A percentile compares a stretch with the other conserved stretches of the same genome.
phyloP scores from a whole-genome alignment of 1,140 invertebrate genomes.

The Melitaea cinxia region DNA sequence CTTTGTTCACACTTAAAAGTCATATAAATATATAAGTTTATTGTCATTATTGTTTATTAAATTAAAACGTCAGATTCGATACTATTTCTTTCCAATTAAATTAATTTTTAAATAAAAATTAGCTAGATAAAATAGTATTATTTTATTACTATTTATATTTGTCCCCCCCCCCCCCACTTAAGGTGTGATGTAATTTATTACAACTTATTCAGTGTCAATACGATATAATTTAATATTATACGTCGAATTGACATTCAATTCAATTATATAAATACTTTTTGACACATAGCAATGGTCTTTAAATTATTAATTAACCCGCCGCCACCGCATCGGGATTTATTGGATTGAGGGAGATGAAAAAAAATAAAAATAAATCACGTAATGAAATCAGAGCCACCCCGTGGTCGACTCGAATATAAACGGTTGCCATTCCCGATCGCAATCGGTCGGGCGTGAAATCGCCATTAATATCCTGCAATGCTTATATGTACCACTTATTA shows the following conservation, averaged over 20 bases:
- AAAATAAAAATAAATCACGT: slow-evolving; percentile 72
- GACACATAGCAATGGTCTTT: slow-evolving; percentile 46
- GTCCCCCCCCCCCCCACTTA: no score
- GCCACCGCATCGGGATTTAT: slow-evolving; percentile 63
- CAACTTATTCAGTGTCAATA: neutral
- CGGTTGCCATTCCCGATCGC: slow-evolving; percentile 50
- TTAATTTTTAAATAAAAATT: no score
- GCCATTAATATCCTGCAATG: slow-evolving; percentile 60
- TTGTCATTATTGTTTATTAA: no score
- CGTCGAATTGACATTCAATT: slow-evolving; percentile 8
- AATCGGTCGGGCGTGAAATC: slow-evolving; percentile 58
- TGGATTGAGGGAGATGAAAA: slow-evolving; percentile 68
- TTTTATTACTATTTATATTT: no score
- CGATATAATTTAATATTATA: slow-evolving; percentile 26
- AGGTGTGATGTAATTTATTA: no score
- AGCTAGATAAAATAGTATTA: no score
- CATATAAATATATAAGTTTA: no score
- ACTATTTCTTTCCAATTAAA: no score
- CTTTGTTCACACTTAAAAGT: no score
- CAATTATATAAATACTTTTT: slow-evolving; percentile 5
- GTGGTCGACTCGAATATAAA: slow-evolving; percentile 57
- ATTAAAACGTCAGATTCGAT: no score
- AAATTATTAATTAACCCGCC: slow-evolving; percentile 77
- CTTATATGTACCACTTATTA: slow-evolving; percentile 12
- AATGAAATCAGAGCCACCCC: slow-evolving; percentile 70